phyloP scores from a whole-genome alignment of 2,797 vertebrate genomes.

The Pseudomugil gertrudae region DNA sequence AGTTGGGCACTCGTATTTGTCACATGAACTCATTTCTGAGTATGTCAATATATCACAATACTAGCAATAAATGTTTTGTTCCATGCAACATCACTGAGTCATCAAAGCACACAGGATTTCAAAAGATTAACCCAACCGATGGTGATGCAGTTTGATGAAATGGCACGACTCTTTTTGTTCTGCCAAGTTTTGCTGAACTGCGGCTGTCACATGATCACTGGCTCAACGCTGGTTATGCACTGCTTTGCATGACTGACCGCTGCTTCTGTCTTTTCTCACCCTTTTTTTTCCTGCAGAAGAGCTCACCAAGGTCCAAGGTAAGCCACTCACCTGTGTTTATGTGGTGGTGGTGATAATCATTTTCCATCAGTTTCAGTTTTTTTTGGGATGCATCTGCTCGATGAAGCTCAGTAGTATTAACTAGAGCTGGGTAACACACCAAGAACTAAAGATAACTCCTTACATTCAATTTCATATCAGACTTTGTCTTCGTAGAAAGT shows the following conservation, averaged over 20 bases:
- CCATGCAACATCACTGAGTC: not conserved
- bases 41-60: not conserved
- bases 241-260: conserved; percentile 87
- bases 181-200: conserved; percentile 32
- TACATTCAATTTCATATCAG: not conserved
- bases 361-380: conserved; percentile 8
- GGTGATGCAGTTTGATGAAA: conserved; percentile 7
- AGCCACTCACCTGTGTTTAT: conserved; percentile 71
- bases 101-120: not conserved
- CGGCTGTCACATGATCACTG: conserved; percentile 48
- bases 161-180: conserved; percentile 5
- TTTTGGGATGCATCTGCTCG: conserved; percentile 26
- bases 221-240: conserved; percentile 55
- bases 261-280: conserved; percentile 80
- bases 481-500: not conserved
- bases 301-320: conserved; percentile 83
- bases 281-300: conserved; percentile 79
- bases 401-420: conserved; percentile 17
- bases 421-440: conserved; percentile 53
- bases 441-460: not conserved
- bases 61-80: conserved; percentile 4
- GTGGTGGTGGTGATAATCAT: conserved; percentile 66
- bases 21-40: conserved; percentile 1
- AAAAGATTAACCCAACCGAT: not conserved
- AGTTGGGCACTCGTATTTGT: conserved; percentile 1